Base-by-base conservation (phyloP, 2,888 invertebrate genomes). In the Eupithecia vulgata region DNA sequence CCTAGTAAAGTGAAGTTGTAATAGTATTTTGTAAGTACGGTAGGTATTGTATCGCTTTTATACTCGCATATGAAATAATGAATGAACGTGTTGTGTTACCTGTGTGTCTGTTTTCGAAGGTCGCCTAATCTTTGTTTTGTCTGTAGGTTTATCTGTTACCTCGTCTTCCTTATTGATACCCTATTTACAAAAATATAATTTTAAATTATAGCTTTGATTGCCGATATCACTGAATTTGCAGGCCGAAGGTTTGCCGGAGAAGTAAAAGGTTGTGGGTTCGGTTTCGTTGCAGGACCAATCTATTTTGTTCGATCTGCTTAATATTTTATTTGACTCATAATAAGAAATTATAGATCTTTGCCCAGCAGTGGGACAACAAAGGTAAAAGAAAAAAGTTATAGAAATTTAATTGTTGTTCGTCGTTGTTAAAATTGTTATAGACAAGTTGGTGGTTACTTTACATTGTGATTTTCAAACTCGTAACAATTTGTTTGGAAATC, bases 91-190 rank as follows among this genome's bases (percentile, higher is more conserved):
- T 70, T 83, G 72, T 81, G 77, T 84, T 88, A 87, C 90, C 88
- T 89, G 84, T 85, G 84, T 87, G 80, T 88, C 86, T 84, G 88
- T 85, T 88, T 92, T 90, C 87, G 91, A 89, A 87, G 91, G 90
- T 91, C 91, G 93, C 92, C 92, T 87, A 75, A 90, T 88, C 81
- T 89, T 83, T 80, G 87, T 87, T 83, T 90, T 89, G 84, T 92
- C 92, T 85, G 91, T 85, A 85, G 88, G 86, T 85, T 89, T 91
- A 88, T 92, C 88, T 84, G 85, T 79, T 79, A 83, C 87, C 81
- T 90, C 91, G 86, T 90, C 90, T 84, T 87, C 84, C 83, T 86
- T 87, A 85, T 80, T 83, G 80, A 85, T 86, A 81, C 89, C 94
- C 94, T 94, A 93, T 87, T 91, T 85, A 89, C 87, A 92, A 90